Percentiles rank a stretch among this genome's conserved stretches.
Conservation (phyloP, 2,888 invertebrate species). For the Machimus rusticus region DNA sequence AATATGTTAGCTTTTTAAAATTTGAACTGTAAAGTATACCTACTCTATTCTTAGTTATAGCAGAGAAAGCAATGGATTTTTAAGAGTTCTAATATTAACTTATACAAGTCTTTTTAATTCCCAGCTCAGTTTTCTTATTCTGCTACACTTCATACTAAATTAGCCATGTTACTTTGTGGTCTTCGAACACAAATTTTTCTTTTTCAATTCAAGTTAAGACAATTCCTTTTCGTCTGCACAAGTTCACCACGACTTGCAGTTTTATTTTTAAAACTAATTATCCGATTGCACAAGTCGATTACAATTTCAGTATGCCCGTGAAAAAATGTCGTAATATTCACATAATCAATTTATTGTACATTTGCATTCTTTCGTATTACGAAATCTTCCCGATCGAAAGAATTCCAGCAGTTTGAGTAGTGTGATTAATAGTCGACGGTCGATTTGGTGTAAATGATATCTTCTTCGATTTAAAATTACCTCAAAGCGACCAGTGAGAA, state of each 20-base stretch:
- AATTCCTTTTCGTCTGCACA: not conserved
- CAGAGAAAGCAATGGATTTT: no score
- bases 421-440: not conserved
- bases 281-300: not conserved
- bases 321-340: not conserved
- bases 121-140: not conserved
- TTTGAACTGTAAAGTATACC: no score
- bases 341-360: not conserved
- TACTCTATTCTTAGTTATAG: no score
- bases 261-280: not conserved
- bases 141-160: not conserved
- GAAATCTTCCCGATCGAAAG: not conserved
- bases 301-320: not conserved
- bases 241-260: not conserved
- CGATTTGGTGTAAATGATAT: constrained; percentile 7
- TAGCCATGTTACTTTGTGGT: not conserved
- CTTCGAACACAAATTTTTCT: not conserved
- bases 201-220: not conserved
- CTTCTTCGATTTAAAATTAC: constrained; percentile 2
- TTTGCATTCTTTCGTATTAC: not conserved
- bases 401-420: not conserved
- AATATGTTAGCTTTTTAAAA: no score
- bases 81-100: no score
- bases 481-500: not conserved
- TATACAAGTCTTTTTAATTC: no score